These are phyloP conservation scores for Champsocephalus gunnari DNA, from an alignment of 2,797 vertebrate genomes.

Conservation along the genomic window DNA sequence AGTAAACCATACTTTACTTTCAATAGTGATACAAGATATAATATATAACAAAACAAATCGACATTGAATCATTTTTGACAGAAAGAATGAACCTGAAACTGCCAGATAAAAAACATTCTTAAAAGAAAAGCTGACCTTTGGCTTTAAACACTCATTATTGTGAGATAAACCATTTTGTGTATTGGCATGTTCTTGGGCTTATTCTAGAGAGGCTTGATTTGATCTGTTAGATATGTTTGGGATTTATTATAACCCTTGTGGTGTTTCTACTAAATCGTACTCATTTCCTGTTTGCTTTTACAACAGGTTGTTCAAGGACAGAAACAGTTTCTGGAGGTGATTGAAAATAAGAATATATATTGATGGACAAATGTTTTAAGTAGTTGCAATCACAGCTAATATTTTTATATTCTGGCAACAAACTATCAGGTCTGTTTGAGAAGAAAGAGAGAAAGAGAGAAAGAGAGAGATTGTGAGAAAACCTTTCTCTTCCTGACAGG, in stretches of 20 bases:
- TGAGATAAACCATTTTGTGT: background rate
- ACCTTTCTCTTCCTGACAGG: conserved; percentile 81
- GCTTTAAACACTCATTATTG: background rate
- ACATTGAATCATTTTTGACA: background rate
- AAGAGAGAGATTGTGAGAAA: conserved; percentile 62
- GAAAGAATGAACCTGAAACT: background rate
- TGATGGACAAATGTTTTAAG: background rate
- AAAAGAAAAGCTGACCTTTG: background rate
- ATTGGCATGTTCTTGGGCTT: background rate
- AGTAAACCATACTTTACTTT: background rate
- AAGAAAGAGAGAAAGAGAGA: conserved; percentile 1
- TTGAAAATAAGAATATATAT: background rate
- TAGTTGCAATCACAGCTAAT: background rate
- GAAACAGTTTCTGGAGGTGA: background rate
- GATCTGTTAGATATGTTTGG: background rate
- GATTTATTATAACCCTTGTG: background rate
- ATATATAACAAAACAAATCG: background rate
- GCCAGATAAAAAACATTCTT: background rate
- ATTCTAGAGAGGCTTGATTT: background rate
- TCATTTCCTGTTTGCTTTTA: background rate
- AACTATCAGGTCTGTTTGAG: background rate
- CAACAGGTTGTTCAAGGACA: background rate
- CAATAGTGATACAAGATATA: background rate
- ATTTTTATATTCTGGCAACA: background rate
- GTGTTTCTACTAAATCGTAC: background rate